phyloP scores from a whole-genome alignment of 2,888 invertebrate genomes.

The Geophilus truncorum region DNA sequence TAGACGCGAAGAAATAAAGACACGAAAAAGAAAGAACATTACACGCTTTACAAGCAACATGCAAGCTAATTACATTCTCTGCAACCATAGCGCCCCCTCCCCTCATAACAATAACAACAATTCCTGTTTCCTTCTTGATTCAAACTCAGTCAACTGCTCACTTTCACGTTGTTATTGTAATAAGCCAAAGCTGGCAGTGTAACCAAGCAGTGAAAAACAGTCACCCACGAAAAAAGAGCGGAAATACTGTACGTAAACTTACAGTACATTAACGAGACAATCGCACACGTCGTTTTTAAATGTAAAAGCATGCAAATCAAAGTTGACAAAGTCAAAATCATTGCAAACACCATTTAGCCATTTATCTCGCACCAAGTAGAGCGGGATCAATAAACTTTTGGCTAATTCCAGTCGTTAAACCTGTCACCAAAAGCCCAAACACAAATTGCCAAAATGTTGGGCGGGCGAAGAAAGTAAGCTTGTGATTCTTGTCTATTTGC shows the following conservation, averaged over 20 bases:
- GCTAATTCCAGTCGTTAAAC: background rate
- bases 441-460: background rate
- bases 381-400: background rate
- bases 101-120: constrained; percentile 8
- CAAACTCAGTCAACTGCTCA: constrained; percentile 12
- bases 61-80: constrained; percentile 5
- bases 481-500: constrained; percentile 20
- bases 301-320: background rate
- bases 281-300: too few species aligned
- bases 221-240: background rate
- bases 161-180: background rate
- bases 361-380: background rate
- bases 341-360: background rate
- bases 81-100: background rate
- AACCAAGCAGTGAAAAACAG: background rate
- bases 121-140: background rate
- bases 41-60: background rate
- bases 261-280: too few species aligned
- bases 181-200: background rate
- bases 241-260: too few species aligned
- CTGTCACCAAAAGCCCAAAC: background rate
- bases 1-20: background rate
- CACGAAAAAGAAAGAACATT: background rate
- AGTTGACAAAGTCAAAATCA: background rate
- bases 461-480: background rate